Base-by-base conservation (phyloP, 1,140 invertebrate genomes). In the Rhizoglyphus robini region DNA sequence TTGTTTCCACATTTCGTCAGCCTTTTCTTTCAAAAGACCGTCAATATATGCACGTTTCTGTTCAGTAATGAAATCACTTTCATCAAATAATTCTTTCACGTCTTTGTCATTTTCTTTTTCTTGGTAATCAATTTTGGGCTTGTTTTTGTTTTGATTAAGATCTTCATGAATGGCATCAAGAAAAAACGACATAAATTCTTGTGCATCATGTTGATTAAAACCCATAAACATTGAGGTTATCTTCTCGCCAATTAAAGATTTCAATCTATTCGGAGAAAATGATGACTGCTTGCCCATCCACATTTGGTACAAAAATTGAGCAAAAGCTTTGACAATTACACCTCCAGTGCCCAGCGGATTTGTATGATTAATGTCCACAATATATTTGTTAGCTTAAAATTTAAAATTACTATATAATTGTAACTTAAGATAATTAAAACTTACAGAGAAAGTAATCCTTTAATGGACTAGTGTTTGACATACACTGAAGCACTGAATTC, bases 151-250 rank as follows among this genome's bases (percentile, higher is more conserved):
- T 29, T 72, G 70, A 67, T 75, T 75, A 27, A 75, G 47, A 66
- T 75, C 74, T 72, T 82, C 80, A 70, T 82, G 81, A 23, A 82
- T 70, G 31, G 78, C 79, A 72, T 82, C 81, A 13, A 82, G 69
- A 3, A 82, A 72, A 68, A 79, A 81, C 4, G 78, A 77, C 73
- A 82, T 75, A 70, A 81, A 81, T 70, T 82, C 81, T 71, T 82
- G 80, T 23, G 81, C 78, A 73, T 82, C 81, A 70, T 82, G 81
- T 67, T 82, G 81, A 64, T 76, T 76, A 74, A 75, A 82, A 15
- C 80, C 80, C 49, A 74, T 74, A 69, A 82, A 82, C 70, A 80
- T 79, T 18, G 49, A 49, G 46, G 73, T 76, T 4, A 76, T 75
- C 68, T 81, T 81, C 70, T 75, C 73, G 15, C 77, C 74, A 34